A percentile compares a stretch with the other conserved stretches of the same genome.
phyloP scores from a whole-genome alignment of 2,888 invertebrate genomes.

The Oxyscelio sp. region DNA sequence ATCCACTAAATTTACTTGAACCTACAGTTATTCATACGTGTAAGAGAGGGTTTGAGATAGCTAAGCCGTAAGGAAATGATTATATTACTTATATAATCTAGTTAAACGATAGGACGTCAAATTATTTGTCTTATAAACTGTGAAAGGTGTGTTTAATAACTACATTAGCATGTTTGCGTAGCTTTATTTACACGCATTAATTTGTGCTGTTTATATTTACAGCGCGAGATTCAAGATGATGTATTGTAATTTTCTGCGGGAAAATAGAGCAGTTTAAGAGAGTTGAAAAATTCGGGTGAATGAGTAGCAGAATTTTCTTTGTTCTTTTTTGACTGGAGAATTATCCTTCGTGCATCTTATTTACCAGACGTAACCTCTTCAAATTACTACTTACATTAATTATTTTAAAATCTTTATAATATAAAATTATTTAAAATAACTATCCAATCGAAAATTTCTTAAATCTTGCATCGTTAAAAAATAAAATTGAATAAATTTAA shows the following conservation, averaged over 20 bases:
- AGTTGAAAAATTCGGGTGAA: neutral
- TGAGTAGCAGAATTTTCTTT: neutral
- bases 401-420: no score
- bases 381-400: no score
- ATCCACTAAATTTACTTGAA: conserved; percentile 53
- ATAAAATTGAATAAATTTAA: no score
- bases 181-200: neutral
- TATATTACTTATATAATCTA: conserved; percentile 63
- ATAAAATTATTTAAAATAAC: no score
- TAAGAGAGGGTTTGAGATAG: conserved; percentile 58
- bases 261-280: neutral
- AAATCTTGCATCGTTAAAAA: no score
- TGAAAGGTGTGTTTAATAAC: conserved; percentile 32
- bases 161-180: conserved; percentile 20
- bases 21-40: conserved; percentile 63
- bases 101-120: conserved; percentile 45
- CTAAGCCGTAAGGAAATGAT: conserved; percentile 59
- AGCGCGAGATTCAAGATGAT: neutral
- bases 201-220: neutral
- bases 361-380: no score
- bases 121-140: conserved; percentile 50
- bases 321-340: no score
- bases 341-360: no score
- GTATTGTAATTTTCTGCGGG: neutral
- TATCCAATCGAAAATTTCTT: no score